phyloP scores from a whole-genome alignment of 2,113 vertebrate genomes.

The Lagopus leucura region DNA sequence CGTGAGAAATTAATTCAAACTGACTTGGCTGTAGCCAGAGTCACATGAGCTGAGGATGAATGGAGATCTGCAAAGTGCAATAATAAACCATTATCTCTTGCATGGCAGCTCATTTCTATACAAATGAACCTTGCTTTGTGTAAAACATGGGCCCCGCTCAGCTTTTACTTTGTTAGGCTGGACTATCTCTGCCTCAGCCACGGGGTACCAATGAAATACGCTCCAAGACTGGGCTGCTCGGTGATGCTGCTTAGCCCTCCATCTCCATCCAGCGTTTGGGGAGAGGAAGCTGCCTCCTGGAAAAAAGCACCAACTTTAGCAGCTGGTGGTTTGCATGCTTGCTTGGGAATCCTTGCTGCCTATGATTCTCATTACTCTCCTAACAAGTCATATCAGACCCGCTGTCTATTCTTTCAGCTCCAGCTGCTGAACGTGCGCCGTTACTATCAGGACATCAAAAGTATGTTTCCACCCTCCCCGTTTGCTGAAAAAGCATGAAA shows the following conservation, averaged over 20 bases:
- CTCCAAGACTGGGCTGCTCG: background rate
- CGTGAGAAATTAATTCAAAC: slow-evolving; percentile 56
- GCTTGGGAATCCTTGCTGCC: background rate
- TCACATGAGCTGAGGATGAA: slow-evolving; percentile 48
- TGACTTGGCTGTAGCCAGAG: slow-evolving; percentile 32
- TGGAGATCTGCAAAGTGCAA: slow-evolving; percentile 13
- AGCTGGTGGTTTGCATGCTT: background rate
- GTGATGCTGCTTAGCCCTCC: background rate
- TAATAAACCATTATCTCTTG: slow-evolving; percentile 50
- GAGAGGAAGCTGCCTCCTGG: background rate
- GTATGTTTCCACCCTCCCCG: background rate
- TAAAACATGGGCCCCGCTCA: background rate
- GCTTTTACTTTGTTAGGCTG: background rate
- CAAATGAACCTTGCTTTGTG: slow-evolving; percentile 47
- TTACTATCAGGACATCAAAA: background rate
- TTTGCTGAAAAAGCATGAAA: background rate
- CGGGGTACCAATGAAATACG: background rate
- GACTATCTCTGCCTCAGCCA: background rate
- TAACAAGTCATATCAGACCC: background rate
- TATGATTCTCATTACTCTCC: background rate
- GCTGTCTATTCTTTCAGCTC: background rate
- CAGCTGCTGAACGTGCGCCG: background rate
- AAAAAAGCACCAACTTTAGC: background rate
- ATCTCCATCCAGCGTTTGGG: background rate
- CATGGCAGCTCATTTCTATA: background rate